Conservation (phyloP, 2,797 vertebrate genomes). For the Catharus ustulatus region DNA sequence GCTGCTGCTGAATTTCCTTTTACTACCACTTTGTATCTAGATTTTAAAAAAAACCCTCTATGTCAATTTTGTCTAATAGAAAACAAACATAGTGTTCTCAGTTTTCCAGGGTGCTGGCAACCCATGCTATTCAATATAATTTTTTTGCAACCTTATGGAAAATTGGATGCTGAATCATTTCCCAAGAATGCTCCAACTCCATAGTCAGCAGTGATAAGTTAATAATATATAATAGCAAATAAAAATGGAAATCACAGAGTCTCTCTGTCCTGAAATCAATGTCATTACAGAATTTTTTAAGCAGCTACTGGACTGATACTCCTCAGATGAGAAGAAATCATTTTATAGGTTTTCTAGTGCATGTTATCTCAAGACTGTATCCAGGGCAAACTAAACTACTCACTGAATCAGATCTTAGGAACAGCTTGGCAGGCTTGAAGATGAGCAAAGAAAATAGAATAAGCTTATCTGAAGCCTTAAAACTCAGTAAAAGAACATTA, state of each 20-base stretch:
- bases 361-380: not conserved
- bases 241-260: not conserved
- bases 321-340: not conserved
- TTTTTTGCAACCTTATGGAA: not conserved
- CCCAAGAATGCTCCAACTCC: not conserved
- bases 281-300: not conserved
- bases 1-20: not conserved
- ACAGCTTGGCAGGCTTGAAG: not conserved
- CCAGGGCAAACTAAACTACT: not conserved
- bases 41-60: not conserved
- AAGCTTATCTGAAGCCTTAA: constrained; percentile 15
- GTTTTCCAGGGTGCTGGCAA: not conserved
- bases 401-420: constrained; percentile 14
- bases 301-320: not conserved
- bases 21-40: not conserved
- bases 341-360: not conserved
- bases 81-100: not conserved
- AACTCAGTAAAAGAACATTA: not conserved
- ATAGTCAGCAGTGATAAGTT: not conserved
- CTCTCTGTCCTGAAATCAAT: not conserved
- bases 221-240: not conserved
- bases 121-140: not conserved
- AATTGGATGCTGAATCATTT: not conserved
- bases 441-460: not conserved
- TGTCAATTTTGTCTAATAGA: not conserved